Evolutionary conservation across 2,888 invertebrate genomes (phyloP).

Genomic region (Drosophila prolongata): DNA sequence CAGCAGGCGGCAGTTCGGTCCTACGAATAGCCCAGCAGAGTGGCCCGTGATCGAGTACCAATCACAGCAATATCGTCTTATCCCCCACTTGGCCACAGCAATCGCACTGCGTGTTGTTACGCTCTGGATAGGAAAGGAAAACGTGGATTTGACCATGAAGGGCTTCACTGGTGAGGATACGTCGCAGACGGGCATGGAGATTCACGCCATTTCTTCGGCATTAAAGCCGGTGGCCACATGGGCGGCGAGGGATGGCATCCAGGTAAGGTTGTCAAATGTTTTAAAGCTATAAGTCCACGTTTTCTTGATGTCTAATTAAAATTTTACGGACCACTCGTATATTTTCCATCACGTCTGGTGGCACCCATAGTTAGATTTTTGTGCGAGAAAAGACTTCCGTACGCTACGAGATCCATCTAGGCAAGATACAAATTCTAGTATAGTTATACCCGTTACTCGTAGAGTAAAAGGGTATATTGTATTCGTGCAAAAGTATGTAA

Average conservation of each 20-base stretch:
- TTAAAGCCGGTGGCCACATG: constrained; percentile 93
- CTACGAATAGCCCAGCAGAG: constrained; percentile 87
- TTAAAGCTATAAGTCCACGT: too few species aligned
- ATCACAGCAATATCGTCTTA: constrained; percentile 92
- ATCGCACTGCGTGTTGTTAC: constrained; percentile 88
- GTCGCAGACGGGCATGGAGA: constrained; percentile 87
- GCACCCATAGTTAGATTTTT: too few species aligned
- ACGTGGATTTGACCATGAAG: constrained; percentile 85
- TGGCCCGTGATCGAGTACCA: constrained; percentile 96
- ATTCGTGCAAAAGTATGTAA: too few species aligned
- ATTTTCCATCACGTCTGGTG: too few species aligned
- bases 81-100: constrained; percentile 90
- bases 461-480: too few species aligned
- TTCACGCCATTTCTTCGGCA: constrained; percentile 91
- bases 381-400: too few species aligned
- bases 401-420: too few species aligned
- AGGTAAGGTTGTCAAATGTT: constrained; percentile 82
- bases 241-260: constrained; percentile 93
- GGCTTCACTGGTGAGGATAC: constrained; percentile 84
- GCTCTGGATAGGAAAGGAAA: constrained; percentile 85
- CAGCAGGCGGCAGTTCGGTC: constrained; percentile 94
- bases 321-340: too few species aligned
- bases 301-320: too few species aligned
- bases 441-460: too few species aligned
- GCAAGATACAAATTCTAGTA: too few species aligned